Percentiles rank a stretch among this genome's conserved stretches.
Evolutionary conservation across 2,113 vertebrate genomes (phyloP).

Genomic region (Plecturocebus donacophilus): DNA sequence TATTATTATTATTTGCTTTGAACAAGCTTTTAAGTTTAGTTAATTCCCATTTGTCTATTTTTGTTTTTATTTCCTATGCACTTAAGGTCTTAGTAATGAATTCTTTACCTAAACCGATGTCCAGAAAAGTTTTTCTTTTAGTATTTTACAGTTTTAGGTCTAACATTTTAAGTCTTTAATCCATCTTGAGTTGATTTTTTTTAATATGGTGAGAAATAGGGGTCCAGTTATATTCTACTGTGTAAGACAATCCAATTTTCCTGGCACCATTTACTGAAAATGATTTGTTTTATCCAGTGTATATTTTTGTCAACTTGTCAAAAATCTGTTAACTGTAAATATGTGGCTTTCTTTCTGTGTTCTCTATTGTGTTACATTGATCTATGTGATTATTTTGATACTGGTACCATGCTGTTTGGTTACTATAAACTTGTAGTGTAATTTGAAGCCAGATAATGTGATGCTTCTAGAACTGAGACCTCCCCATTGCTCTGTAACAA

Average conservation of each 20-base stretch:
- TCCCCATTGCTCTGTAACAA: not conserved
- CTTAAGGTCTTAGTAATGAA: no score
- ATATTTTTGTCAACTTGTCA: not conserved
- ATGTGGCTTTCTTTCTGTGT: not conserved
- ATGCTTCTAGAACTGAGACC: not conserved
- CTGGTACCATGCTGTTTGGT: not conserved
- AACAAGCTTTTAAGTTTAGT: no score
- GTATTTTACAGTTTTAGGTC: not conserved
- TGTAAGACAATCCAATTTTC: not conserved
- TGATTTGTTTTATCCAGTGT: not conserved
- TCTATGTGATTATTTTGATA: not conserved
- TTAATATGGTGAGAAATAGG: not conserved
- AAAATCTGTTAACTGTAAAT: not conserved
- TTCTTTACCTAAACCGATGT: no score
- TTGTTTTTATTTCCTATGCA: no score
- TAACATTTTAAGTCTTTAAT: not conserved
- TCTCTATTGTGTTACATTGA: not conserved
- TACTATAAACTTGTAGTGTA: not conserved
- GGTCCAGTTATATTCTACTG: not conserved
- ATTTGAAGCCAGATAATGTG: not conserved
- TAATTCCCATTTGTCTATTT: no score
- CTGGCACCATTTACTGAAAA: not conserved
- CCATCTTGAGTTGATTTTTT: not conserved
- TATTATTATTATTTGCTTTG: no score
- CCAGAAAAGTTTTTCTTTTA: not conserved